Evolutionary conservation across 2,888 invertebrate species (phyloP).

Genomic region (Drosophila subsilvestris): DNA sequence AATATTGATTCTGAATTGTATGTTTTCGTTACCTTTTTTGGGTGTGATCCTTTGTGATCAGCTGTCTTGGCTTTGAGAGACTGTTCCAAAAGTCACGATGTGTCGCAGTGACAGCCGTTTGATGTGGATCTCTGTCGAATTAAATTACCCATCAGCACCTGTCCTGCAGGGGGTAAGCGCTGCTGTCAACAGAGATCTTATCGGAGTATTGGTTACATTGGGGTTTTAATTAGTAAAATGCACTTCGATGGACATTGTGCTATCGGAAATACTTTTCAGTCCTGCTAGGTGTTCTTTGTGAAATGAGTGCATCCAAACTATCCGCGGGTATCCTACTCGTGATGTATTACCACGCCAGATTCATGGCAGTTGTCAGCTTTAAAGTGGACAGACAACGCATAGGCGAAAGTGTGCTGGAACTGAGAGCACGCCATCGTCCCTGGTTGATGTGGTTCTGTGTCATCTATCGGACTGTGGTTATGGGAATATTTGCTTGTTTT

Average conservation of each 20-base stretch:
- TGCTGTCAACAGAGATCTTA: background rate
- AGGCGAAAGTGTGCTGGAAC: background rate
- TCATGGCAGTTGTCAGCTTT: background rate
- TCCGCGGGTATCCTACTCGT: background rate
- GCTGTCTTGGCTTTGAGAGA: too few species aligned
- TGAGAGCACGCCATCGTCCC: background rate
- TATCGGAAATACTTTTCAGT: background rate
- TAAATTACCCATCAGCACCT: background rate
- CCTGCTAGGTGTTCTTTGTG: background rate
- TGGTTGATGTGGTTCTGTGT: background rate
- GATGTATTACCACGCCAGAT: background rate
- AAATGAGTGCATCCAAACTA: conserved; percentile 8
- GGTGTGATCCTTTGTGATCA: too few species aligned
- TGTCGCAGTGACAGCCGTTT: background rate
- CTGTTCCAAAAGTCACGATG: too few species aligned
- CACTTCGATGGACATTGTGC: background rate
- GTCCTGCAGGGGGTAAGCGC: conserved; percentile 1
- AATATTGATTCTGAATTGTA: too few species aligned
- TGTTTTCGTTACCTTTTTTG: too few species aligned
- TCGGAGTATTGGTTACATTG: background rate
- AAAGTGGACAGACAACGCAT: background rate
- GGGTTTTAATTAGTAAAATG: conserved; percentile 15
- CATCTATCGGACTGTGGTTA: background rate
- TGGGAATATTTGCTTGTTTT: background rate
- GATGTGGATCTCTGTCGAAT: background rate